Percentiles rank a stretch among this genome's conserved stretches.
phyloP scores from a whole-genome alignment of 2,888 invertebrate genomes.

The Drosophila diplacantha region DNA sequence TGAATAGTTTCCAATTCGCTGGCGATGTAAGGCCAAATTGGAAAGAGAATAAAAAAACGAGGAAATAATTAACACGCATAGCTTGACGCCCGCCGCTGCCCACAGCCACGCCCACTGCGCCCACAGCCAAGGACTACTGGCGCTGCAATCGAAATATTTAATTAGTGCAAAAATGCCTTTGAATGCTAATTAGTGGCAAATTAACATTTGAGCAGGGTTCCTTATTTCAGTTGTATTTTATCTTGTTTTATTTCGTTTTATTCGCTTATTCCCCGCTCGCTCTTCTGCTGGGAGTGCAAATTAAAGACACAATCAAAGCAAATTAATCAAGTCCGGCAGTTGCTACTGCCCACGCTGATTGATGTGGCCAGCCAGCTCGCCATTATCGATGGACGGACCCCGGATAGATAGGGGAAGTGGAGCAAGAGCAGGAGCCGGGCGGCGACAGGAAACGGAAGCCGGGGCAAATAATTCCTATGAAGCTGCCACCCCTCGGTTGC shows the following conservation, averaged over 20 bases:
- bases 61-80: slow-evolving; percentile 53
- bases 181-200: slow-evolving; percentile 73
- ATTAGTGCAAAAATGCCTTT: slow-evolving; percentile 73
- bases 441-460: slow-evolving; percentile 21
- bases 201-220: slow-evolving; percentile 59
- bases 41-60: slow-evolving; percentile 21
- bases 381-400: slow-evolving; percentile 24
- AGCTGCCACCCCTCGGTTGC: slow-evolving; percentile 31
- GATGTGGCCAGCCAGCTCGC: slow-evolving; percentile 56
- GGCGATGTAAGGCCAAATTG: slow-evolving; percentile 48
- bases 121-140: slow-evolving; percentile 12
- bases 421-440: background rate
- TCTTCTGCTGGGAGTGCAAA: slow-evolving; percentile 50
- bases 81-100: slow-evolving; percentile 15
- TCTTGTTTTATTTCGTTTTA: slow-evolving; percentile 19
- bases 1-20: slow-evolving; percentile 66
- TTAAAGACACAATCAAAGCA: slow-evolving; percentile 71
- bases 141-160: slow-evolving; percentile 70
- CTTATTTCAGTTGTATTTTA: slow-evolving; percentile 33
- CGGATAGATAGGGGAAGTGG: slow-evolving; percentile 2
- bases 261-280: slow-evolving; percentile 13
- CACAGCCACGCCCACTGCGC: slow-evolving; percentile 1
- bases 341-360: slow-evolving; percentile 49
- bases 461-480: slow-evolving; percentile 50
- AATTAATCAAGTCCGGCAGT: slow-evolving; percentile 69